Base-by-base conservation (phyloP, 2,113 vertebrate species). In the Poeciliopsis prolifica region DNA sequence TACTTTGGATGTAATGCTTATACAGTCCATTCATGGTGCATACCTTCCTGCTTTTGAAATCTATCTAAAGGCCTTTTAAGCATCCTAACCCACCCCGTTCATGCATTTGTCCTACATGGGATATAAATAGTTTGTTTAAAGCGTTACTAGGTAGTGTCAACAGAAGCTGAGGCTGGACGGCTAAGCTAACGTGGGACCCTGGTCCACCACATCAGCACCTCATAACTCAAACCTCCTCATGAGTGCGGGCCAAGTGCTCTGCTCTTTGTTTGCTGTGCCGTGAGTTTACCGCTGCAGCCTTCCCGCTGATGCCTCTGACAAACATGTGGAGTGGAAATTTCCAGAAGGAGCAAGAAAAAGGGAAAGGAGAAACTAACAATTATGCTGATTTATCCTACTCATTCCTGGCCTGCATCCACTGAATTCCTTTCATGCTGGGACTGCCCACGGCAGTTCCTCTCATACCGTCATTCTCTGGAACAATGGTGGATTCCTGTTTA, bases 401-500 rank as follows among this genome's bases (percentile, higher is more conserved):
- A 42, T 73, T 61, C 70, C 76, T 91, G 84, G 92, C 86, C 58
- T 31, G 44, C 78, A 31, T 89, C 85, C 89, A 88, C 74, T 44
- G 35, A 72, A 93, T 93, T 92, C 89, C 90, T 80, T 72, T 88
- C 88, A 64, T 90, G 84, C 90, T 87, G n/a, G 58, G 81, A 79
- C 88, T 83, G 79, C 90, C 88, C 85, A 87, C 89, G 28, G 81
- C 80, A 64, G 65, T 75, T 91, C 81, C 83, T 84, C 84, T 85
- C 42, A 40, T 75, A 77, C 71, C 78, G 68, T 90, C 87, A 78
- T 88, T 89, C 85, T 80, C n/a, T 78, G 81, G 87, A 92, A 92
- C 92, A 92, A 91, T 91, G 85, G 88, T 83, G 71, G 85, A 92
- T 91, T 92, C 92, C 92, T 92, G 92, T 91, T 92, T 91, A 90